Evolutionary conservation across 2,888 invertebrate genomes (phyloP), one percentile per base, ranked within the genome.

Genomic region (Salpingus planirostris): DNA sequence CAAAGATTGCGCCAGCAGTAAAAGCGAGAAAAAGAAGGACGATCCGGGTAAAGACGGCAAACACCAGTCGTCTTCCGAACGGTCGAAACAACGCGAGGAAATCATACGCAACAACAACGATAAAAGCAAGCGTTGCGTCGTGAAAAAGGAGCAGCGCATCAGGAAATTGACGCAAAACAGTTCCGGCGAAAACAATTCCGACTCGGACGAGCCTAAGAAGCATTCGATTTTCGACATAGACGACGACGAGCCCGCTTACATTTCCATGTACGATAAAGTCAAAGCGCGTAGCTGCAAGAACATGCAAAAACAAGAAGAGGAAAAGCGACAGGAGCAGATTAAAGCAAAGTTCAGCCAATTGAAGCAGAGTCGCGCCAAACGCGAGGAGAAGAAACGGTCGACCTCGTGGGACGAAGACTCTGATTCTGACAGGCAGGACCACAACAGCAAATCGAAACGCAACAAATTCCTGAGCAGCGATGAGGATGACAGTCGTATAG

Each of bases 251-350:
- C 90, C 91, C 1, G 80, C 84, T 6, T 92, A 91, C 58, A 88
- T 92, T 38, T 93, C 93, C 6, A 96, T 96, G 95, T 96, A 96
- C 61, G 95, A 95, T 60, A 95, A 95, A 66, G 91, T 92, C 0
- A 92, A 92, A 64, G 91, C 91, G 2, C 76, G 91, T 22, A 90
- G 91, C 13, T 90, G 89, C 52, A 90, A 91, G 64, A 91, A 90
- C 60, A 87, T 89, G 83, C 87, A 89, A 57, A 80, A 88, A 57
- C 87, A 87, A 57, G 89, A 90, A 62, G 87, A 89, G 62, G 86
- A 89, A 63, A 88, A 88, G 58, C 73, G 83, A 0, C 80, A 81
- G 60, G 80, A 84, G 60, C 89, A 89, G 57, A 78, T 87, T 30
- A 87, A 90, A 62, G 89, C 90, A 5, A 89, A 90, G 64, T 91